Base-by-base conservation (phyloP, 1,140 invertebrate species). In the Dendrolimus punctatus region DNA sequence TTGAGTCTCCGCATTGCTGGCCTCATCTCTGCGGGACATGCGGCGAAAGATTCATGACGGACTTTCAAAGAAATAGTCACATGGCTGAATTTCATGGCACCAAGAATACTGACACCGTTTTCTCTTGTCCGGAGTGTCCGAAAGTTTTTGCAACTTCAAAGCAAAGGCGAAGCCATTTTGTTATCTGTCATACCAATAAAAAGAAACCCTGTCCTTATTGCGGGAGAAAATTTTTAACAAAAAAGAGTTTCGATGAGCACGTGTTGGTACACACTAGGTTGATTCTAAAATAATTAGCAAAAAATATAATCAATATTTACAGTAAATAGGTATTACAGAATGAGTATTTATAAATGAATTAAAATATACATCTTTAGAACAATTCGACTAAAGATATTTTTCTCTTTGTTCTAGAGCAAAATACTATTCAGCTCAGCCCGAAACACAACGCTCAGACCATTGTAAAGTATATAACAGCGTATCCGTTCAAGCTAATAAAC, bases 211-310 rank as follows among this genome's bases (percentile, higher is more conserved):
- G 49, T 41, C 37, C 49, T 6, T 23, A 37, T 8, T 51, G 49
- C 23, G 49, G 38, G 0, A 40, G 37, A 41, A 42, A 41, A 7
- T 42, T 51, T n/a, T 41, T 7, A 23, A 41, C 39, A 7, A 46
- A 52, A 43, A 5, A 36, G 37, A 6, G 10, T 3, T 64, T 87
- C 9, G 71, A 78, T 47, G 58, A 68, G 5, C 85, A 87, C 57
- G 75, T 72, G 43, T 58, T 80, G 6, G 76, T 67, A 10, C 85
- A 87, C 60, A 80, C 81, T 62, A 68, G 44, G 61, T 68, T 36
- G 90, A 91, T 57, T 89, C 87, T 0, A 84, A 23, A 23, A 23
- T 23, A 23, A 23, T 23, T 23, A 23, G 23, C 23, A 23, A 23
- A 23, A 23, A 23, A 23, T 23, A 23, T 23, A 23, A 1, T 3